These are phyloP conservation scores for Andrena chrysosceles DNA, from an alignment of 2,888 invertebrate species.

Conservation along the genomic window DNA sequence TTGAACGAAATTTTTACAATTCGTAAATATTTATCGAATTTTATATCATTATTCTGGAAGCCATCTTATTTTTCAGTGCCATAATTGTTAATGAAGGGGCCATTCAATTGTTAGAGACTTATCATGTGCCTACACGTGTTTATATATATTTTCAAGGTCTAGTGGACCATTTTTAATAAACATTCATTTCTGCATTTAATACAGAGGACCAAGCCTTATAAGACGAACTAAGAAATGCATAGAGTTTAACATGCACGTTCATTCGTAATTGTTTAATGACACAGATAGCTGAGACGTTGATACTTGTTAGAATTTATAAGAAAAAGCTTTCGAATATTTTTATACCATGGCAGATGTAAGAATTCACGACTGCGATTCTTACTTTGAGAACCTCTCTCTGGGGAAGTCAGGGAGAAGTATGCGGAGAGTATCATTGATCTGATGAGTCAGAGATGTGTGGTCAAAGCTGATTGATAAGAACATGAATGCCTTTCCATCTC, in stretches of 20 bases:
- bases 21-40: background rate
- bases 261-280: background rate
- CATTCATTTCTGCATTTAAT: constrained; percentile 29
- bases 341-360: background rate
- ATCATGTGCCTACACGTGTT: constrained; percentile 22
- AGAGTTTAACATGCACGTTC: background rate
- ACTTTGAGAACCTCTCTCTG: constrained; percentile 30
- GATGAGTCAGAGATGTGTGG: constrained; percentile 34
- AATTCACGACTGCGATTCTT: background rate
- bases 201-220: constrained; percentile 5
- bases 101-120: constrained; percentile 43
- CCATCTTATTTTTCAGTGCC: constrained; percentile 55
- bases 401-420: background rate
- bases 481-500: constrained; percentile 18
- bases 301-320: background rate
- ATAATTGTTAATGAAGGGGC: constrained; percentile 58
- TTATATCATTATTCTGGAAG: background rate
- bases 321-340: background rate
- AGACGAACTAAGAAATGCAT: constrained; percentile 7
- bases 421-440: constrained; percentile 36
- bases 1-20: background rate
- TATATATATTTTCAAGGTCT: constrained; percentile 8
- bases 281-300: background rate
- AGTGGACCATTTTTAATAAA: background rate
- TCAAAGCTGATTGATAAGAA: constrained; percentile 37